Percentiles rank a stretch among this genome's conserved stretches.
Conservation (phyloP, 2,113 vertebrate genomes). For the Merops nubicus region DNA sequence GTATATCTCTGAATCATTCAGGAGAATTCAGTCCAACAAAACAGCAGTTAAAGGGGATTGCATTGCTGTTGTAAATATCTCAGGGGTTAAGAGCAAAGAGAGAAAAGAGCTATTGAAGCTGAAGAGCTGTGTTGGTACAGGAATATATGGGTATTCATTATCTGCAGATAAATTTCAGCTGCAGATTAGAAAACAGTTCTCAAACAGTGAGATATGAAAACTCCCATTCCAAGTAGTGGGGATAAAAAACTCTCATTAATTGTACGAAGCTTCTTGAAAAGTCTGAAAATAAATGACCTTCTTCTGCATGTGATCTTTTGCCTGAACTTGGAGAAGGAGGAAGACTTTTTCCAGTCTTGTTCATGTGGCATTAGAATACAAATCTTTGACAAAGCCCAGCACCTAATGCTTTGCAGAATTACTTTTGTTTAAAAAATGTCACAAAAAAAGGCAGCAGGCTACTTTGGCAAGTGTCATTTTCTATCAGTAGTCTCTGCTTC, state of each 20-base stretch:
- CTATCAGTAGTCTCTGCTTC: background rate
- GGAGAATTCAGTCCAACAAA: background rate
- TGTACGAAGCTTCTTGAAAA: background rate
- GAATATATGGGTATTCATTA: background rate
- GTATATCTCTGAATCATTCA: background rate
- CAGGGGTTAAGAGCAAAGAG: conserved; percentile 1
- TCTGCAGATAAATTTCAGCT: conserved; percentile 5
- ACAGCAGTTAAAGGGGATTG: background rate
- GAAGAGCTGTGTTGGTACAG: background rate
- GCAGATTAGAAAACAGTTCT: background rate
- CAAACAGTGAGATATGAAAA: background rate
- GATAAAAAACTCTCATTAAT: background rate
- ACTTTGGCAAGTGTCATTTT: background rate
- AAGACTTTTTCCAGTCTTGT: background rate
- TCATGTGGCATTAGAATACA: background rate
- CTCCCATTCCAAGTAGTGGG: background rate
- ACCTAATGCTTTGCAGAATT: background rate
- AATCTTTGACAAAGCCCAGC: background rate
- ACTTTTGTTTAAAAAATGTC: background rate
- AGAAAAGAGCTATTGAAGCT: conserved; percentile 1
- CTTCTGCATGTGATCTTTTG: background rate
- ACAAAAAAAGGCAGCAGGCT: background rate
- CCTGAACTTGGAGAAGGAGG: background rate
- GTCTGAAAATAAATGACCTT: background rate
- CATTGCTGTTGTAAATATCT: background rate